A percentile compares a stretch with the other conserved stretches of the same genome.
phyloP scores from a whole-genome alignment of 2,797 vertebrate genomes.

The Karalla daura region DNA sequence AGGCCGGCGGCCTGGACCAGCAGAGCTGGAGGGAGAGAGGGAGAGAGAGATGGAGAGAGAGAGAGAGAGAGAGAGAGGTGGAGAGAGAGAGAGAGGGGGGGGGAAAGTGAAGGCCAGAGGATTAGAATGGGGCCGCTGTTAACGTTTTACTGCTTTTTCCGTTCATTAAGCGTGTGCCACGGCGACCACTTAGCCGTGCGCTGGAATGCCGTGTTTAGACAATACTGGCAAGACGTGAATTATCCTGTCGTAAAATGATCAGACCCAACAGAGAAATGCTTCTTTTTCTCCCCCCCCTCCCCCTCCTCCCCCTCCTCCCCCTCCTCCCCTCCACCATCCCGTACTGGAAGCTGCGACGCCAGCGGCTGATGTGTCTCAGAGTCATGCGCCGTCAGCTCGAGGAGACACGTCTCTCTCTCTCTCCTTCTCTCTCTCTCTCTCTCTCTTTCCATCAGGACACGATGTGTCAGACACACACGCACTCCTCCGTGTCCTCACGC shows the following conservation, averaged over 20 bases:
- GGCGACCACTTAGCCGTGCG: constrained; percentile 53
- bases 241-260: constrained; percentile 67
- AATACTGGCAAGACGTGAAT: constrained; percentile 61
- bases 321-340: too few species aligned
- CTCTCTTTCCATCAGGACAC: constrained; percentile 44
- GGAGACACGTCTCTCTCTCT: constrained; percentile 21
- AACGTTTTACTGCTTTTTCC: constrained; percentile 77
- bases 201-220: constrained; percentile 74
- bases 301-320: too few species aligned
- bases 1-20: constrained; percentile 79
- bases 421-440: too few species aligned
- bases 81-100: not conserved
- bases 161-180: constrained; percentile 67
- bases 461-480: constrained; percentile 30
- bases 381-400: constrained; percentile 34
- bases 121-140: constrained; percentile 64
- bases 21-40: constrained; percentile 72
- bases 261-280: constrained; percentile 30
- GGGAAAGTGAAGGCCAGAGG: constrained; percentile 50
- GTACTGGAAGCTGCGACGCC: constrained; percentile 14
- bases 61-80: not conserved
- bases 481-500: too few species aligned
- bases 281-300: too few species aligned
- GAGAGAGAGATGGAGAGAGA: constrained; percentile 19
- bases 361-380: not conserved